Conservation (phyloP, 1,140 invertebrate genomes). For the Euura lappo region DNA sequence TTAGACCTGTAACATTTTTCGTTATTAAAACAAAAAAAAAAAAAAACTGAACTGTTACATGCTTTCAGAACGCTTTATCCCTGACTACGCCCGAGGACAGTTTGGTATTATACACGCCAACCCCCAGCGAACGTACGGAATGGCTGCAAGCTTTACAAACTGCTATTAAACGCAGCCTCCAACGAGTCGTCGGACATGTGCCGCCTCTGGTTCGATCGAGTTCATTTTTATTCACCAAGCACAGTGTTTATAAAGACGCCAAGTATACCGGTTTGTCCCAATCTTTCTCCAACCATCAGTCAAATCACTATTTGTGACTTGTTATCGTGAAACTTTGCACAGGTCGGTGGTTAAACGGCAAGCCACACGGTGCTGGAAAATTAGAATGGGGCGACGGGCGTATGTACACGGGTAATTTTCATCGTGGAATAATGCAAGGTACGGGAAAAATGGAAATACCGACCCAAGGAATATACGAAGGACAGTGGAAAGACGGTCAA, state of each 20-base stretch:
- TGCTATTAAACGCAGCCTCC: slow-evolving; percentile 64
- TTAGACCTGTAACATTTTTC: not conserved
- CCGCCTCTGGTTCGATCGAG: slow-evolving; percentile 76
- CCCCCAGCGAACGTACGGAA: slow-evolving; percentile 75
- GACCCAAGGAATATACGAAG: slow-evolving; percentile 74
- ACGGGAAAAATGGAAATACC: slow-evolving; percentile 74
- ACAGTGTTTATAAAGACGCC: slow-evolving; percentile 75
- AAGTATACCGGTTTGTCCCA: slow-evolving; percentile 66
- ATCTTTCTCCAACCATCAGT: no score
- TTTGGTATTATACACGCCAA: slow-evolving; percentile 70
- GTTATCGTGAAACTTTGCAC: slow-evolving; percentile 26
- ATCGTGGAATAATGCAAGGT: slow-evolving; percentile 77
- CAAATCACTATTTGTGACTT: no score
- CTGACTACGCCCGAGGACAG: slow-evolving; percentile 81
- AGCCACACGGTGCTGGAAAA: slow-evolving; percentile 82
- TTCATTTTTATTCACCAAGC: slow-evolving; percentile 76
- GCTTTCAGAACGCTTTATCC: slow-evolving; percentile 67
- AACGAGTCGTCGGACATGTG: slow-evolving; percentile 55
- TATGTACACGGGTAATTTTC: slow-evolving; percentile 79
- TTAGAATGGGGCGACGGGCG: slow-evolving; percentile 82
- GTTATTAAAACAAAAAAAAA: slow-evolving; percentile 12
- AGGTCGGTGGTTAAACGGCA: slow-evolving; percentile 80
- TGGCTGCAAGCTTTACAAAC: slow-evolving; percentile 77
- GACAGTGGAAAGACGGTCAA: slow-evolving; percentile 83
- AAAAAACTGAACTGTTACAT: not conserved